Percentiles rank a stretch among this genome's conserved stretches.
These are phyloP conservation scores for Anisognathus igniventris DNA, from an alignment of 2,797 vertebrate species.

Conservation along the genomic window DNA sequence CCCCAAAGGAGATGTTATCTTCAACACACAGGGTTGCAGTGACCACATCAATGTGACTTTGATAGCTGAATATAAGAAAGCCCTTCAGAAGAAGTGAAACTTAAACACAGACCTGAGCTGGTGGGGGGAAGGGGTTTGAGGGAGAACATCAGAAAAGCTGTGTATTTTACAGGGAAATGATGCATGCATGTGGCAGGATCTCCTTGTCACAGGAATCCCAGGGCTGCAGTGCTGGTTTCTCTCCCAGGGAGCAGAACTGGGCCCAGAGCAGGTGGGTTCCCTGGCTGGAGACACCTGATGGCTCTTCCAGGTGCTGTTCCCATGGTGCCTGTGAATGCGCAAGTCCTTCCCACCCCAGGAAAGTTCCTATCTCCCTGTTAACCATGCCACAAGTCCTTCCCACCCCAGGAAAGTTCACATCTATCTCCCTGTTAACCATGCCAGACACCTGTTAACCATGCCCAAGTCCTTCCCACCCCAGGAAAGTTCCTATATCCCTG, in stretches of 20 bases:
- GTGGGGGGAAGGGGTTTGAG: neutral
- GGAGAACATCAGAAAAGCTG: neutral
- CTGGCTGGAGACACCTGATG: accelerated
- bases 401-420: too few relatives aligned
- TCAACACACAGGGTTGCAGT: neutral
- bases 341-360: too few relatives aligned
- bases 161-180: neutral
- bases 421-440: too few relatives aligned
- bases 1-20: neutral
- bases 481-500: too few relatives aligned
- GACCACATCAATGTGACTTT: neutral
- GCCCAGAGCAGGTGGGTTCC: neutral
- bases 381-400: too few relatives aligned
- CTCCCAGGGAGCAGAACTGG: neutral
- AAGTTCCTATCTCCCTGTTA: too few relatives aligned
- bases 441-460: neutral
- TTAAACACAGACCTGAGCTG: neutral
- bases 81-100: neutral
- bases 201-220: neutral
- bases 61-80: neutral
- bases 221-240: accelerated
- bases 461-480: too few relatives aligned
- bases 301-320: neutral
- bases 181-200: neutral
- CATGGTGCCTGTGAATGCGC: accelerated